Conservation (phyloP, 1,140 invertebrate genomes). For the Zelostemma sp. region DNA sequence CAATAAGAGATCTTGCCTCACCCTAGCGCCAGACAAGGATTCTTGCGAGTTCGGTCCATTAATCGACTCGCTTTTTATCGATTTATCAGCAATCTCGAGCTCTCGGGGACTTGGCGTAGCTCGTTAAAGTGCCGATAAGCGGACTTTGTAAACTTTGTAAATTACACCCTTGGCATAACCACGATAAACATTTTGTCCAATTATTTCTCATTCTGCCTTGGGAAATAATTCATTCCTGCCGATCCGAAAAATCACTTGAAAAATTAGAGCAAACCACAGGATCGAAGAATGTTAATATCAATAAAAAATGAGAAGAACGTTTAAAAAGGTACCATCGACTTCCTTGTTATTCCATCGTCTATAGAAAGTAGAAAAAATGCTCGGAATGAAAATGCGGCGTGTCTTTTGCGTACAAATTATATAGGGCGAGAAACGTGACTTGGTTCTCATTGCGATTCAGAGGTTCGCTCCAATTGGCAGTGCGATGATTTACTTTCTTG, state of each 20-base stretch:
- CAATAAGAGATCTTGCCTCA: constrained; percentile 40
- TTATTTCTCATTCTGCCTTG: no score
- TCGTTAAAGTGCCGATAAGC: constrained; percentile 27
- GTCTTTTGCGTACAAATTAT: constrained; percentile 44
- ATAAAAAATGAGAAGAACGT: no score
- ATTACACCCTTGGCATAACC: neutral
- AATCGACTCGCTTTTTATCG: constrained; percentile 25
- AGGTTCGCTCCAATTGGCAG: constrained; percentile 35
- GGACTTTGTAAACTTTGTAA: constrained; percentile 13
- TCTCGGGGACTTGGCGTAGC: neutral
- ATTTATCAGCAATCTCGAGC: constrained; percentile 16
- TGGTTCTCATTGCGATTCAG: constrained; percentile 24
- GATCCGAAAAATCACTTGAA: no score
- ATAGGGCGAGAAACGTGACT: constrained; percentile 33
- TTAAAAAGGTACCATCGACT: no score
- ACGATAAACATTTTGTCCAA: no score
- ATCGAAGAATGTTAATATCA: no score
- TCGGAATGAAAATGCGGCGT: constrained; percentile 24
- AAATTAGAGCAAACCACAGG: no score
- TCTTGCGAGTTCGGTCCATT: constrained; percentile 12
- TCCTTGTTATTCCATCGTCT: constrained; percentile 10
- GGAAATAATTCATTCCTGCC: no score
- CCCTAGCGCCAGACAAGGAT: constrained; percentile 14
- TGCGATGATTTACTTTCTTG: constrained; percentile 39
- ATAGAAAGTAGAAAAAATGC: constrained; percentile 32